Conservation (phyloP, 1,140 invertebrate genomes). For the Lepidotrigona ventralis region DNA sequence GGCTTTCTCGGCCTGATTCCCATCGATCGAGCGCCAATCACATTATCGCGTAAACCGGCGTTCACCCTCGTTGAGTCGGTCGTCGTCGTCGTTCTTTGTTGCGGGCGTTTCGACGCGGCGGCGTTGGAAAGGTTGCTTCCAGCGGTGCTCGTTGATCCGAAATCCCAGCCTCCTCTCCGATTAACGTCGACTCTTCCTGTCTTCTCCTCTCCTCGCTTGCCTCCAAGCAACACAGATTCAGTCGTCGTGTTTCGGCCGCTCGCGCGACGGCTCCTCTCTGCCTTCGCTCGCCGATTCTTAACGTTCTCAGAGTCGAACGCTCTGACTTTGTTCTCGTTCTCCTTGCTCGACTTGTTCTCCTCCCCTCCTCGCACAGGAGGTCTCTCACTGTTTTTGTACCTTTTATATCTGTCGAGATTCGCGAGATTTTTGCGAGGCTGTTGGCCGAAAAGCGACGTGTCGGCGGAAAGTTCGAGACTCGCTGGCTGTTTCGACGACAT, state of each 20-base stretch:
- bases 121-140: neutral
- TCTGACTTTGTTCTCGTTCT: neutral
- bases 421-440: neutral
- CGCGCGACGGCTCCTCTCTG: no score
- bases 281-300: neutral
- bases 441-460: neutral
- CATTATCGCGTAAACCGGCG: neutral
- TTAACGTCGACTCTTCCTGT: neutral
- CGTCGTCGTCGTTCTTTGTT: neutral
- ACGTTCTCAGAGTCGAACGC: no score
- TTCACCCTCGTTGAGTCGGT: neutral
- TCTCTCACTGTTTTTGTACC: no score
- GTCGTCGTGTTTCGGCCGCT: no score
- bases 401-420: no score
- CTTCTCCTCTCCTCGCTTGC: neutral
- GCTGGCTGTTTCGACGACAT: neutral
- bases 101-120: neutral
- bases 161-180: neutral
- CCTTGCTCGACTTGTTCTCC: neutral
- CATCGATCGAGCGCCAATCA: neutral
- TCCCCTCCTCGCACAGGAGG: neutral
- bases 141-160: neutral
- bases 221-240: neutral
- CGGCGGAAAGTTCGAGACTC: conserved; percentile 29
- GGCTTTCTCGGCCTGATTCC: neutral